These are phyloP conservation scores for Cottoperca gobio DNA, from an alignment of 2,797 vertebrate genomes.

Conservation along the genomic window DNA sequence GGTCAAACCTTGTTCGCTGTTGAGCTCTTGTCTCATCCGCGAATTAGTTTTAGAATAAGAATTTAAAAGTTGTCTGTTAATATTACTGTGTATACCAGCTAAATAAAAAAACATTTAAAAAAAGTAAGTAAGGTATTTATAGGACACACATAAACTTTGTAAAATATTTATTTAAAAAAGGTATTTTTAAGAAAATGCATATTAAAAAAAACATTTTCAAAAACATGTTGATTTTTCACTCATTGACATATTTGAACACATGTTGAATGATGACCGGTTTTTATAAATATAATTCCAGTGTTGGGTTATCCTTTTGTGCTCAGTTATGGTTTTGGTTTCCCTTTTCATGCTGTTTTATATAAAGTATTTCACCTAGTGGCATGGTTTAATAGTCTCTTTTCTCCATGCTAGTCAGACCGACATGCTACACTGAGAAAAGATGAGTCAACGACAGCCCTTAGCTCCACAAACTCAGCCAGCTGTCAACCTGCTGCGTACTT, in stretches of 20 bases:
- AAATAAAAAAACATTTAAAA: not conserved
- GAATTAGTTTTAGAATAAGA: too few species aligned
- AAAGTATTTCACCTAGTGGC: not conserved
- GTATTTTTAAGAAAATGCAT: slow-evolving; percentile 10
- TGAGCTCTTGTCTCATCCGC: not conserved
- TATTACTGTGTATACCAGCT: not conserved
- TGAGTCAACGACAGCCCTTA: not conserved
- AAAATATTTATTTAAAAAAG: slow-evolving; percentile 26
- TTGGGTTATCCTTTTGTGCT: slow-evolving; percentile 7
- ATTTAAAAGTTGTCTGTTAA: not conserved
- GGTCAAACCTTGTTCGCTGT: not conserved
- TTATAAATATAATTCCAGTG: not conserved
- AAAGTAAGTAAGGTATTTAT: not conserved
- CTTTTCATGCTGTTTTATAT: slow-evolving; percentile 1
- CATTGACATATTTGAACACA: not conserved
- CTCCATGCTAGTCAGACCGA: not conserved
- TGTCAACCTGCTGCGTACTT: slow-evolving; percentile 82
- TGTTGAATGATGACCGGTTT: not conserved
- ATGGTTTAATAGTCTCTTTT: not conserved
- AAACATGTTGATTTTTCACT: slow-evolving; percentile 7
- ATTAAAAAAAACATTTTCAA: slow-evolving; percentile 5
- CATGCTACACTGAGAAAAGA: not conserved
- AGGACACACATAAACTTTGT: slow-evolving; percentile 3
- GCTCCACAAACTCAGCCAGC: slow-evolving; percentile 68
- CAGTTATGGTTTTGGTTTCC: slow-evolving; percentile 1